These are phyloP conservation scores for Phaenicophaeus curvirostris DNA, from an alignment of 2,797 vertebrate species.

Conservation along the genomic window DNA sequence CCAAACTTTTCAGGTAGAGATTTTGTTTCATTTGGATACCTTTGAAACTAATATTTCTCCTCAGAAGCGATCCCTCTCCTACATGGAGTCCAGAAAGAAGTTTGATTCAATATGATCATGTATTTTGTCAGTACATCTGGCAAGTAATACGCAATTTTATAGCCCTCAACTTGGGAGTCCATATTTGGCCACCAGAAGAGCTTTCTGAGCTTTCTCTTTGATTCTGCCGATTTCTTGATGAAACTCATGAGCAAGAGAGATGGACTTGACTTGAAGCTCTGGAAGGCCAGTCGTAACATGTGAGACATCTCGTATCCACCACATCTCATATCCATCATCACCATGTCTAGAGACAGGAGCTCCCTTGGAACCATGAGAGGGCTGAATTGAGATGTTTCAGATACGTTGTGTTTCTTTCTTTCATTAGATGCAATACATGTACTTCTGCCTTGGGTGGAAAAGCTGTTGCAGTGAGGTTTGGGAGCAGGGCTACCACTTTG, in stretches of 20 bases:
- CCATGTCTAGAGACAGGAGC: not conserved
- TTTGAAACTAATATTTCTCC: not conserved
- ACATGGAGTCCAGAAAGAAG: not conserved
- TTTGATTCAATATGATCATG: not conserved
- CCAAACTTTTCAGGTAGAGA: not conserved
- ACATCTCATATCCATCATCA: not conserved
- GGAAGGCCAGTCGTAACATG: not conserved
- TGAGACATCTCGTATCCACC: not conserved
- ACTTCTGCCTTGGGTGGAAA: not conserved
- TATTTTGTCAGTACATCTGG: not conserved
- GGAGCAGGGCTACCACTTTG: not conserved
- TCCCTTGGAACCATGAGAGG: not conserved
- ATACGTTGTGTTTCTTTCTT: not conserved
- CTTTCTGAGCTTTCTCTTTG: not conserved
- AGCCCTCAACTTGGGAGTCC: not conserved
- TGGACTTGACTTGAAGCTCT: not conserved
- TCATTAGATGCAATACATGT: accelerated
- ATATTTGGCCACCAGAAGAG: not conserved
- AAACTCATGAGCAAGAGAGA: not conserved
- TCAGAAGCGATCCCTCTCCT: not conserved
- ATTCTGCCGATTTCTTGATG: not conserved
- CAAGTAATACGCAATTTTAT: not conserved
- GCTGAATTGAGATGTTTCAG: not conserved
- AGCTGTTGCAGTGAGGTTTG: not conserved
- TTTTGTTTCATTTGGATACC: not conserved